These are phyloP conservation scores for Exephanes ischioxanthus DNA, from an alignment of 2,888 invertebrate genomes.

Conservation along the genomic window DNA sequence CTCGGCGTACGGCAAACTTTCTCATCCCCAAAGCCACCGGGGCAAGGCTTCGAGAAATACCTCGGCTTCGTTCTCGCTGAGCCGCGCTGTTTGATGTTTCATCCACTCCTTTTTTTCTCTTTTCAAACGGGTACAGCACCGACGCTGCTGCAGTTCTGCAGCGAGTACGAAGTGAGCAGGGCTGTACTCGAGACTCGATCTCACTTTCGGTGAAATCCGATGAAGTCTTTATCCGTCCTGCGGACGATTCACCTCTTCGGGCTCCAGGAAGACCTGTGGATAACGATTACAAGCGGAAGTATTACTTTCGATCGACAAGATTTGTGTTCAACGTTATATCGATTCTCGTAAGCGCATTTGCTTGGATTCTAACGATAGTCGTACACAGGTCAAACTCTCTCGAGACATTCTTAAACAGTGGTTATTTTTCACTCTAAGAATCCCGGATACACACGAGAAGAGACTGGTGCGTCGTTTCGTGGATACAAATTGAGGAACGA, in stretches of 20 bases:
- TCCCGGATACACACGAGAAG: not conserved
- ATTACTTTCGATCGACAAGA: not conserved
- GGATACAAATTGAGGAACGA: constrained; percentile 44
- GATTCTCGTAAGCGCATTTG: constrained; percentile 6
- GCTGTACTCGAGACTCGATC: constrained; percentile 51
- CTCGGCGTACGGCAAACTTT: constrained; percentile 57
- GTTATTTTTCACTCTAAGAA: constrained; percentile 14
- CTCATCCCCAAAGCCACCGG: constrained; percentile 62
- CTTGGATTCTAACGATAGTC: not conserved
- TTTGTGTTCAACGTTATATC: not conserved
- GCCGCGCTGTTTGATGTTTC: constrained; percentile 65
- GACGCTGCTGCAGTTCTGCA: constrained; percentile 62
- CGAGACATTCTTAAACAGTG: not conserved
- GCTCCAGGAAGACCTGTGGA: not conserved
- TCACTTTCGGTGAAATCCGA: constrained; percentile 58
- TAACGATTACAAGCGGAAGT: not conserved
- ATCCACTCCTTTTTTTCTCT: constrained; percentile 53
- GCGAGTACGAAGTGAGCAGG: constrained; percentile 65
- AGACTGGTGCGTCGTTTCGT: not conserved
- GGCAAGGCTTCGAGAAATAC: constrained; percentile 58
- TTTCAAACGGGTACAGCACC: constrained; percentile 51
- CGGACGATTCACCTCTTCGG: constrained; percentile 1
- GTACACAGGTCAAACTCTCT: not conserved
- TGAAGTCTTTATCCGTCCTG: constrained; percentile 65
- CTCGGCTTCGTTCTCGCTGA: constrained; percentile 57